phyloP scores from a whole-genome alignment of 2,888 invertebrate species.

The Acleris emargana region DNA sequence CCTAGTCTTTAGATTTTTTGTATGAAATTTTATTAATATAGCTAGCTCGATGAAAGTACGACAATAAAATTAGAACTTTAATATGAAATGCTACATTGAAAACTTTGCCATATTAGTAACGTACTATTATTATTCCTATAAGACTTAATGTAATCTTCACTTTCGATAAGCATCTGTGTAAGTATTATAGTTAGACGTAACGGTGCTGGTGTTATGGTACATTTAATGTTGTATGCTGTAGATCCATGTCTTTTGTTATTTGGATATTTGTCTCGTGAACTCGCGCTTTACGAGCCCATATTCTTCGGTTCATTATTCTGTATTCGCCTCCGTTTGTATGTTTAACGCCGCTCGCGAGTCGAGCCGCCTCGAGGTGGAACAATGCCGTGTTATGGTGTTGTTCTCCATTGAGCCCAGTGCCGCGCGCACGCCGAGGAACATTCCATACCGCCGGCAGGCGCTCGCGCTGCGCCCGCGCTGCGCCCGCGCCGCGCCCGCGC shows the following conservation, averaged over 20 bases:
- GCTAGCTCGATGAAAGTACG: constrained; percentile 62
- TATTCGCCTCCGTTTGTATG: constrained; percentile 39
- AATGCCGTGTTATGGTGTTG: constrained; percentile 20
- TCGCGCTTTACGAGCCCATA: constrained; percentile 67
- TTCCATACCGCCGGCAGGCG: constrained; percentile 72
- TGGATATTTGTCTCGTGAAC: constrained; percentile 46
- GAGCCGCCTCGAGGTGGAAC: constrained; percentile 11
- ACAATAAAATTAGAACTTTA: constrained; percentile 71
- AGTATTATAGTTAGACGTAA: constrained; percentile 78
- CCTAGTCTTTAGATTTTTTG: constrained; percentile 78
- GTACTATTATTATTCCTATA: constrained; percentile 78
- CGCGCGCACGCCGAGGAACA: constrained; percentile 65
- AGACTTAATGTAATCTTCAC: constrained; percentile 75
- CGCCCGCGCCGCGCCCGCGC: constrained; percentile 39
- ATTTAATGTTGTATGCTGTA: constrained; percentile 74
- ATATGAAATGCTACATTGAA: constrained; percentile 80
- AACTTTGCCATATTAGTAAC: constrained; percentile 84
- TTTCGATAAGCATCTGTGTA: constrained; percentile 72
- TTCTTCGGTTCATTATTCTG: constrained; percentile 76
- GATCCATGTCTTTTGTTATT: constrained; percentile 71
- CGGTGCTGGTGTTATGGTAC: constrained; percentile 81
- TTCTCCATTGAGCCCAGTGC: constrained; percentile 1
- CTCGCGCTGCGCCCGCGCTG: constrained; percentile 36
- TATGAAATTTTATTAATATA: constrained; percentile 67
- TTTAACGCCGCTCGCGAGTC: constrained; percentile 18